These are phyloP conservation scores for Tiphia femorata DNA, from an alignment of 2,888 invertebrate species.

Conservation along the genomic window DNA sequence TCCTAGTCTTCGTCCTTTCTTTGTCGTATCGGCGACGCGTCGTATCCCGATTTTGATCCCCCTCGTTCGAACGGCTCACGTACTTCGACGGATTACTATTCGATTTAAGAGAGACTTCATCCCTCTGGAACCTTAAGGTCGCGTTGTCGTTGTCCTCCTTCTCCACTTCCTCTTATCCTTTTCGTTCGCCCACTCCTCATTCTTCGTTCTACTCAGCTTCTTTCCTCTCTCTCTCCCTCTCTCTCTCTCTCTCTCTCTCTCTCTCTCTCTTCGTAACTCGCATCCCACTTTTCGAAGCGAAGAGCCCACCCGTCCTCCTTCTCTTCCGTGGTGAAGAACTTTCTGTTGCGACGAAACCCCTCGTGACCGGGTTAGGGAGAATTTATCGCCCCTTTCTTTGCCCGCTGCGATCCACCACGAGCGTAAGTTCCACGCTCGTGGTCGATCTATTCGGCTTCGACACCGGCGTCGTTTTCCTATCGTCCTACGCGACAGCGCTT, in stretches of 20 bases:
- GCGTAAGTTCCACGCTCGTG: background rate
- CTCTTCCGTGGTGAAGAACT: too few relatives aligned
- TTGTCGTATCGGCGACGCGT: background rate
- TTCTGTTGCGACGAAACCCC: slow-evolving; percentile 2
- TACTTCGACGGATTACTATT: slow-evolving; percentile 29
- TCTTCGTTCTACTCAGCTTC: too few relatives aligned
- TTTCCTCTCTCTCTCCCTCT: slow-evolving; percentile 6
- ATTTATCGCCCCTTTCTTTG: slow-evolving; percentile 16
- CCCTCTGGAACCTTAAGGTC: background rate
- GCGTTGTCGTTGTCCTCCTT: slow-evolving; percentile 1
- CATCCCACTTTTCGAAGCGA: background rate
- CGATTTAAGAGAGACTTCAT: slow-evolving; percentile 19
- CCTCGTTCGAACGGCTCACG: slow-evolving; percentile 9
- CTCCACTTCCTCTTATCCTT: slow-evolving; percentile 11
- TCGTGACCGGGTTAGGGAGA: slow-evolving; percentile 9
- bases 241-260: slow-evolving; percentile 13
- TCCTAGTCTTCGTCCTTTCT: background rate
- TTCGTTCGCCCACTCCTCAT: too few relatives aligned
- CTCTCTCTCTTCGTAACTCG: slow-evolving; percentile 15
- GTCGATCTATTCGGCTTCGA: background rate
- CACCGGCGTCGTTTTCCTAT: background rate
- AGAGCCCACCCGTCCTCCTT: too few relatives aligned
- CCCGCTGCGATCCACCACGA: slow-evolving; percentile 17
- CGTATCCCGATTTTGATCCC: slow-evolving; percentile 15
- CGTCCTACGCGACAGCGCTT: background rate